Percentiles rank a stretch among this genome's conserved stretches.
Evolutionary conservation across 2,888 invertebrate genomes (phyloP).

Genomic region (Unio delphinus): DNA sequence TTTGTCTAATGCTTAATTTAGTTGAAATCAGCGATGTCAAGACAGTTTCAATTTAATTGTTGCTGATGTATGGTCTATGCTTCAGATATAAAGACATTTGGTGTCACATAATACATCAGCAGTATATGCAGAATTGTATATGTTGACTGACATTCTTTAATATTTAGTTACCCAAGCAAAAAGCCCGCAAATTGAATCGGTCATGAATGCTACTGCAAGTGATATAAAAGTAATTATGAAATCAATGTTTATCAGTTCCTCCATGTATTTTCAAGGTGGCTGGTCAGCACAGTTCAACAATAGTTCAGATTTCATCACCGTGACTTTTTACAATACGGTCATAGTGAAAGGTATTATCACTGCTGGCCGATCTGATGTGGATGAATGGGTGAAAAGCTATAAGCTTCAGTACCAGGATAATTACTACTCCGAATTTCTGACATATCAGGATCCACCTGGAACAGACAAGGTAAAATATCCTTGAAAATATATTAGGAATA

Average conservation of each 20-base stretch:
- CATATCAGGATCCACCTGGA: constrained; percentile 51
- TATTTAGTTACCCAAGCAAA: too few relatives aligned
- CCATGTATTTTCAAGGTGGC: constrained; percentile 23
- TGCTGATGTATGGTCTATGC: too few relatives aligned
- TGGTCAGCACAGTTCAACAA: constrained; percentile 38
- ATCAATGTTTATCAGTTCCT: neutral
- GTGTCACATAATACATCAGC: too few relatives aligned
- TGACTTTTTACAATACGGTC: constrained; percentile 47
- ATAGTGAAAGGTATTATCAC: constrained; percentile 45
- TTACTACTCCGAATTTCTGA: constrained; percentile 41
- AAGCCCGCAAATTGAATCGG: too few relatives aligned
- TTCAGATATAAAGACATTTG: too few relatives aligned
- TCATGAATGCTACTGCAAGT: too few relatives aligned
- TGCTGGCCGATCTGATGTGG: constrained; percentile 42
- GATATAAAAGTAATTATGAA: too few relatives aligned
- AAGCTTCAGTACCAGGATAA: constrained; percentile 51
- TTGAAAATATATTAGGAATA: neutral
- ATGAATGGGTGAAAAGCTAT: constrained; percentile 53
- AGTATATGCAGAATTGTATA: too few relatives aligned
- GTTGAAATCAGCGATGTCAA: too few relatives aligned
- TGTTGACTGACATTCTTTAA: too few relatives aligned
- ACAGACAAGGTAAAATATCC: constrained; percentile 35
- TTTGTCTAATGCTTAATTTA: too few relatives aligned
- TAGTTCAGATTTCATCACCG: constrained; percentile 43
- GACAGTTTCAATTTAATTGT: too few relatives aligned